phyloP scores from a whole-genome alignment of 2,888 invertebrate species.

The Chrysomela aeneicollis region DNA sequence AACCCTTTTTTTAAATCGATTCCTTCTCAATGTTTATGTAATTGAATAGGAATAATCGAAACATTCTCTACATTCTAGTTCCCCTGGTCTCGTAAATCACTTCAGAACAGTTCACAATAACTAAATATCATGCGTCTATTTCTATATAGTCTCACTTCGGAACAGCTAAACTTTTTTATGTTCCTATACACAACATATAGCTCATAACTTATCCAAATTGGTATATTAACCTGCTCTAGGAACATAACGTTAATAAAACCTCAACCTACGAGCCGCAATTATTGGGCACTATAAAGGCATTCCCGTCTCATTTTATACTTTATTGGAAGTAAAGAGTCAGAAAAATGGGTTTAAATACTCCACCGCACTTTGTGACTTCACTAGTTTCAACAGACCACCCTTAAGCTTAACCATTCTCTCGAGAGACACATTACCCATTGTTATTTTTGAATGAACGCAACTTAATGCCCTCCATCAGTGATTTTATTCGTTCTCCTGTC shows the following conservation, averaged over 20 bases:
- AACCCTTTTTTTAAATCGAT: not conserved
- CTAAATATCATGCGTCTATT: not conserved
- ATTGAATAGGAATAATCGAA: not conserved
- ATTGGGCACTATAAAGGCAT: slow-evolving; percentile 25
- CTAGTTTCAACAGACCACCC: slow-evolving; percentile 42
- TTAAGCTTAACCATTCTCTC: slow-evolving; percentile 40
- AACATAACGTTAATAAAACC: slow-evolving; percentile 23
- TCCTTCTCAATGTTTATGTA: not conserved
- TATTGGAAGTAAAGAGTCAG: slow-evolving; percentile 16
- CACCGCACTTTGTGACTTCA: slow-evolving; percentile 25
- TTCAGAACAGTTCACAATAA: not conserved
- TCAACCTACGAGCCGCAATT: slow-evolving; percentile 20
- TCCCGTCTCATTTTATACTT: slow-evolving; percentile 24
- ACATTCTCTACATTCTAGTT: not conserved
- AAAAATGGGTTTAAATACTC: slow-evolving; percentile 21
- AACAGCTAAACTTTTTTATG: slow-evolving; percentile 1
- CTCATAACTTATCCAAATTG: slow-evolving; percentile 28
- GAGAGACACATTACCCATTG: slow-evolving; percentile 48
- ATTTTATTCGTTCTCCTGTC: slow-evolving; percentile 32
- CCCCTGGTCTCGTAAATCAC: not conserved
- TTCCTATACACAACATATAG: slow-evolving; percentile 9
- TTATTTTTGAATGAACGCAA: slow-evolving; percentile 47
- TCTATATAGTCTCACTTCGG: not conserved
- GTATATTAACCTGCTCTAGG: slow-evolving; percentile 24
- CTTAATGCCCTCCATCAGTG: slow-evolving; percentile 44